Evolutionary conservation across 2,888 invertebrate species (phyloP), one percentile per base, ranked within the genome.

Genomic region (Linyphia triangularis): DNA sequence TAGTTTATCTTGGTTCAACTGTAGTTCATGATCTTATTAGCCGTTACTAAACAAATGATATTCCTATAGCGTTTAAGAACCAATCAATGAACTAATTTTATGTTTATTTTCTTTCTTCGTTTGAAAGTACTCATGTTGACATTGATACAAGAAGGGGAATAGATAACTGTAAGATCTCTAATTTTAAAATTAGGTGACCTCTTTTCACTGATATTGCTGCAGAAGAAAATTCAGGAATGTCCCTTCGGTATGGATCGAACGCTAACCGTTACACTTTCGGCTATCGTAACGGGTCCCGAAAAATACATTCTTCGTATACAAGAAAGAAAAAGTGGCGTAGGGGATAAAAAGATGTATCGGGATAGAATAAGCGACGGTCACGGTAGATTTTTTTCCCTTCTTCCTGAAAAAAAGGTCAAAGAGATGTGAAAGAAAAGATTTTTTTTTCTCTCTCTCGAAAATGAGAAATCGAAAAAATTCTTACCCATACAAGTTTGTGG

Each of bases 271-370:
- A 72, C 69, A 82, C 61, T 82, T 70, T 70, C 82, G 69, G 40
- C 82, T 72, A 70, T 24, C 59, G 40, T n/a, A 69, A 69, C 82
- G 61, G 59, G 61, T 30, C 26, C 73, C 22, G 43, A 65, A 43
- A 51, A 78, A 33, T n/a, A 24, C 28, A 22, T 30, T n/a, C 59
- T 10, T n/a, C 57, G 19, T 28, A n/a, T n/a, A n/a, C n/a, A n/a
- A 30, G n/a, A 73, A 73, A 73, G 73, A 26, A 30, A 26, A 77
- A 22, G 63, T 57, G 59, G 81, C 7, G 59, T 26, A 57, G 30
- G 59, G 69, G 59, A 81, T 81, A 81, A 81, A 77, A 69, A 81
- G 81, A 72, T 82, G 82, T 70, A 82, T 82, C 70, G 70, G 61
- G 33, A 82, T 82, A 82, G 70, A 82, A 82, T 72, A 82, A 82